Conservation (phyloP, 2,888 invertebrate genomes). For the Netelia melanura region DNA sequence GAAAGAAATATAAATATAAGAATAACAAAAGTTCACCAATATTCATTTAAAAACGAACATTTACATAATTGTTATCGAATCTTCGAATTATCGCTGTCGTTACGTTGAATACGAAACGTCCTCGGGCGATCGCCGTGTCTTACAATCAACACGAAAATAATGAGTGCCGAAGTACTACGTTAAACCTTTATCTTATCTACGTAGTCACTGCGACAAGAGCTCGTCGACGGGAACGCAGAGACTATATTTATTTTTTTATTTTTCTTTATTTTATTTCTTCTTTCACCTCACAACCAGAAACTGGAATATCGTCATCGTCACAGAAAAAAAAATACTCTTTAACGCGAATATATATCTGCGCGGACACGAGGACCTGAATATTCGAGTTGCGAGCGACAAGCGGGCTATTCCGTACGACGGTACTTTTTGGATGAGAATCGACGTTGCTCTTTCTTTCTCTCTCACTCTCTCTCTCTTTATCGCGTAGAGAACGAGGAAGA, state of each 20-base stretch:
- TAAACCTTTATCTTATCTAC: slow-evolving; percentile 60
- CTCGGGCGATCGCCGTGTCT: slow-evolving; percentile 25
- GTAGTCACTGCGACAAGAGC: slow-evolving; percentile 46
- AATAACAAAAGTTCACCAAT: background rate
- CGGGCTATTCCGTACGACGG: slow-evolving; percentile 45
- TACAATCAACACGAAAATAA: slow-evolving; percentile 46
- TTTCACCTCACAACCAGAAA: slow-evolving; percentile 15
- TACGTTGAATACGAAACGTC: slow-evolving; percentile 17
- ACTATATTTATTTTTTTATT: slow-evolving; percentile 19
- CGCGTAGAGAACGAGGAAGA: slow-evolving; percentile 1
- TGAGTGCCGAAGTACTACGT: slow-evolving; percentile 55
- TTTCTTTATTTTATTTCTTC: slow-evolving; percentile 14
- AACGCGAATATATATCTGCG: background rate
- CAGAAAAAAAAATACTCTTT: slow-evolving; percentile 10
- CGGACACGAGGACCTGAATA: background rate
- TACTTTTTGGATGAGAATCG: slow-evolving; percentile 53
- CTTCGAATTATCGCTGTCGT: slow-evolving; percentile 10
- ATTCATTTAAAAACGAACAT: slow-evolving; percentile 18
- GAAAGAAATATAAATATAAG: background rate
- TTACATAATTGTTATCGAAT: slow-evolving; percentile 29
- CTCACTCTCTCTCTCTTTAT: background rate
- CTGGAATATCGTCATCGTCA: slow-evolving; percentile 57
- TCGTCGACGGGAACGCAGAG: slow-evolving; percentile 31
- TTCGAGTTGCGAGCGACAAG: slow-evolving; percentile 27
- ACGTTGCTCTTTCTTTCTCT: slow-evolving; percentile 7